Conservation (phyloP, 2,113 vertebrate species). For the Aegypius monachus region DNA sequence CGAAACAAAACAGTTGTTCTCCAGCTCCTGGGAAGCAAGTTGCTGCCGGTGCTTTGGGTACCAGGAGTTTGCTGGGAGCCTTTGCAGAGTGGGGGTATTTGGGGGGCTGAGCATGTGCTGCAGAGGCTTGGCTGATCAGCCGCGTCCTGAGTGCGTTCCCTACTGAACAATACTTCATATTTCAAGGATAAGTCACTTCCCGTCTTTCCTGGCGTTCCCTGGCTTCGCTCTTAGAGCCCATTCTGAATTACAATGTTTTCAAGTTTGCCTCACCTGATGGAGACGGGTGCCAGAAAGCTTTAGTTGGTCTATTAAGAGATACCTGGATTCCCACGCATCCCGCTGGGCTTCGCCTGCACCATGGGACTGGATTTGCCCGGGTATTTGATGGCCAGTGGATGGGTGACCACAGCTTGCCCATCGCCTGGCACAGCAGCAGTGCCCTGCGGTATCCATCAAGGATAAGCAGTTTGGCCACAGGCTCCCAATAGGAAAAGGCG, state of each 20-base stretch:
- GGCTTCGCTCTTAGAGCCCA: background rate
- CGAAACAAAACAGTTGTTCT: background rate
- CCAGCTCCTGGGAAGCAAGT: background rate
- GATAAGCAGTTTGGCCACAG: background rate
- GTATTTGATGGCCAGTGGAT: background rate
- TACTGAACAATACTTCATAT: constrained; percentile 48
- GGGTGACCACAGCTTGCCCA: background rate
- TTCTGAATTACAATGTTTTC: background rate
- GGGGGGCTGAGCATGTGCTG: background rate
- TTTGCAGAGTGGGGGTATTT: background rate
- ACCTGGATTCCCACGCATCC: background rate
- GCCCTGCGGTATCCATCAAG: background rate
- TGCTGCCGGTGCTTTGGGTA: background rate
- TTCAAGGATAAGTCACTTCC: constrained; percentile 58
- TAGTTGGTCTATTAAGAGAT: background rate
- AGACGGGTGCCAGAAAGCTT: background rate
- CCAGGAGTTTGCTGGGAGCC: background rate
- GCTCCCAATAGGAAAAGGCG: background rate
- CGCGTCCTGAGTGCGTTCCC: background rate
- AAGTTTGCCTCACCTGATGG: background rate
- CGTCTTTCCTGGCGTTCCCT: background rate
- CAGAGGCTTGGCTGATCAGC: background rate
- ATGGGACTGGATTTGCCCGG: background rate
- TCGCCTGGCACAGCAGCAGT: background rate
- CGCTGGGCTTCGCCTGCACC: background rate